Conservation (phyloP, 2,113 vertebrate genomes). For the Chitala chitala region DNA sequence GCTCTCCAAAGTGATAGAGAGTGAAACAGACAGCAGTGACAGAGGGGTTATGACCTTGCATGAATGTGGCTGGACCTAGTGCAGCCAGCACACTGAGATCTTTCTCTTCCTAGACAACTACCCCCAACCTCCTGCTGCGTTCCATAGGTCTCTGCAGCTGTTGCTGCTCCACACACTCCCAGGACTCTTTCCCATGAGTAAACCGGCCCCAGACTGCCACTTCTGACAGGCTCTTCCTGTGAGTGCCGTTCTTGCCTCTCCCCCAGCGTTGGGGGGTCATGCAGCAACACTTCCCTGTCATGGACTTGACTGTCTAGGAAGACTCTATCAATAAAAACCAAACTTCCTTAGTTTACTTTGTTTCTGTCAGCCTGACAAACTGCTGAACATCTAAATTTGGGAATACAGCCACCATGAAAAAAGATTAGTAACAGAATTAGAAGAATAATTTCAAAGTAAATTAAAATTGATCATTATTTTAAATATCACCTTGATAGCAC, state of each 20-base stretch:
- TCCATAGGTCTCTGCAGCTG: no score
- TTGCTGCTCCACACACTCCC: not conserved
- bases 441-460: no score
- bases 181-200: not conserved
- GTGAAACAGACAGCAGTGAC: not conserved
- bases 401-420: no score
- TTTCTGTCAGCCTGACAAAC: not conserved
- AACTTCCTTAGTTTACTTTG: not conserved
- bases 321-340: not conserved
- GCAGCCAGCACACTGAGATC: not conserved
- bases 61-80: not conserved
- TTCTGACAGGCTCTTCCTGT: conserved; percentile 2
- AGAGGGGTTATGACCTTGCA: no score
- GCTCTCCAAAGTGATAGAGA: not conserved
- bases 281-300: not conserved
- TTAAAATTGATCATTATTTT: no score
- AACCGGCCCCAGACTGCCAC: not conserved
- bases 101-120: not conserved
- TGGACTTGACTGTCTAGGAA: not conserved
- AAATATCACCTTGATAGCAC: no score
- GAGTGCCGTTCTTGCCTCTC: not conserved
- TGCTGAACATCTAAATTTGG: not conserved
- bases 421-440: not conserved
- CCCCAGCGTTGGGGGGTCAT: not conserved
- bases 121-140: not conserved